Conservation (phyloP, 2,113 vertebrate species). For the Elephantulus edwardii region DNA sequence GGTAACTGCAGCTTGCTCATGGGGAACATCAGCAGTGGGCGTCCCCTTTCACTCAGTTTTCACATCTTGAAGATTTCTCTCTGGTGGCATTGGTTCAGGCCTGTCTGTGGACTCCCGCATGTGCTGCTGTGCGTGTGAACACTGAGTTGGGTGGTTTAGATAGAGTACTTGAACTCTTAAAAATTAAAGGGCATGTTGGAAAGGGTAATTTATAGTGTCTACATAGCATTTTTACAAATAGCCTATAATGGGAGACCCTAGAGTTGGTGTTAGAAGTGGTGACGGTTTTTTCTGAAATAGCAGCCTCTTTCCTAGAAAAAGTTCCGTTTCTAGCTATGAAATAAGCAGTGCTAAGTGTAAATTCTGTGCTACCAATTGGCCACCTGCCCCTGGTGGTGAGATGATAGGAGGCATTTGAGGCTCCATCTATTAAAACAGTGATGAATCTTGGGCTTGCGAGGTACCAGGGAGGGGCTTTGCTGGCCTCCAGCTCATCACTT, state of each 20-base stretch:
- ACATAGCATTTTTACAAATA: background rate
- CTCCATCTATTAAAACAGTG: background rate
- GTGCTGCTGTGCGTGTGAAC: rapidly evolving
- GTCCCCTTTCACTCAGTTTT: background rate
- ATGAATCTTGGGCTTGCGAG: background rate
- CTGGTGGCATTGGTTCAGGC: background rate
- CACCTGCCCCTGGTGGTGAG: background rate
- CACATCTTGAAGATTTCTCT: background rate
- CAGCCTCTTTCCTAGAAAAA: background rate
- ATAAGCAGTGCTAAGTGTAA: background rate
- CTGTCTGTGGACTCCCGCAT: background rate
- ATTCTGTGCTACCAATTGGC: background rate
- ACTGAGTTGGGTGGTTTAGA: background rate
- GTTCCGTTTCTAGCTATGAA: background rate
- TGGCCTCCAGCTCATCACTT: background rate
- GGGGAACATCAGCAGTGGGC: too few species aligned
- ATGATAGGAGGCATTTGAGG: background rate
- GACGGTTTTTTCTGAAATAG: background rate
- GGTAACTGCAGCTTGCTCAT: conserved; percentile 78
- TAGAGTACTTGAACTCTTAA: background rate
- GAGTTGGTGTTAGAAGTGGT: background rate
- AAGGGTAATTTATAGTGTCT: background rate
- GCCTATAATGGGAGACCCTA: background rate
- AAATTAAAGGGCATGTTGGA: background rate
- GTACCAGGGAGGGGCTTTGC: background rate